Conservation (phyloP, 2,797 vertebrate genomes). For the Morelia viridis region DNA sequence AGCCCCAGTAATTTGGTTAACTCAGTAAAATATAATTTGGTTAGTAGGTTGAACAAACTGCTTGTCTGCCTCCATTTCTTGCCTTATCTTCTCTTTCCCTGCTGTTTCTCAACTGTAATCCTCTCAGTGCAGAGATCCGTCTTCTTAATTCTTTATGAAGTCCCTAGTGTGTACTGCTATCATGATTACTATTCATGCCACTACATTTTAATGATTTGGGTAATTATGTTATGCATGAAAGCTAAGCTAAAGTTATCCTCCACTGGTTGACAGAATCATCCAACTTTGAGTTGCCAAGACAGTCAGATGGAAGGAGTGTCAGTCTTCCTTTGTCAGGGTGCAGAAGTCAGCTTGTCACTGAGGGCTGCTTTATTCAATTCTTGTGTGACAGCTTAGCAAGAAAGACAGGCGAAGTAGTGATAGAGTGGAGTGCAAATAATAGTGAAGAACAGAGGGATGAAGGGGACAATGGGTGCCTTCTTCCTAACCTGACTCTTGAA, state of each 20-base stretch:
- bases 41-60: neutral
- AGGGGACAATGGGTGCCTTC: neutral
- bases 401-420: neutral
- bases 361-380: conserved; percentile 5
- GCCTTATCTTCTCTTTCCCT: neutral
- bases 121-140: neutral
- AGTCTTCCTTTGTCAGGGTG: conserved; percentile 6
- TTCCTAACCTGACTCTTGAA: neutral
- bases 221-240: neutral
- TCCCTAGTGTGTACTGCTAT: neutral
- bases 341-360: conserved; percentile 23
- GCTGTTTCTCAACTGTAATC: neutral
- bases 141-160: neutral
- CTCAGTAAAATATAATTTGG: neutral
- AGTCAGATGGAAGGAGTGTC: neutral
- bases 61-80: neutral
- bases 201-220: neutral
- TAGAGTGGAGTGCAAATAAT: neutral
- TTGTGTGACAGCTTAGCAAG: neutral
- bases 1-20: neutral
- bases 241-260: neutral
- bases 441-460: neutral
- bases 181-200: neutral
- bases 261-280: neutral
- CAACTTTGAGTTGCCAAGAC: neutral